These are phyloP conservation scores for Saccostrea echinata DNA, from an alignment of 1,140 invertebrate genomes.

Conservation along the genomic window DNA sequence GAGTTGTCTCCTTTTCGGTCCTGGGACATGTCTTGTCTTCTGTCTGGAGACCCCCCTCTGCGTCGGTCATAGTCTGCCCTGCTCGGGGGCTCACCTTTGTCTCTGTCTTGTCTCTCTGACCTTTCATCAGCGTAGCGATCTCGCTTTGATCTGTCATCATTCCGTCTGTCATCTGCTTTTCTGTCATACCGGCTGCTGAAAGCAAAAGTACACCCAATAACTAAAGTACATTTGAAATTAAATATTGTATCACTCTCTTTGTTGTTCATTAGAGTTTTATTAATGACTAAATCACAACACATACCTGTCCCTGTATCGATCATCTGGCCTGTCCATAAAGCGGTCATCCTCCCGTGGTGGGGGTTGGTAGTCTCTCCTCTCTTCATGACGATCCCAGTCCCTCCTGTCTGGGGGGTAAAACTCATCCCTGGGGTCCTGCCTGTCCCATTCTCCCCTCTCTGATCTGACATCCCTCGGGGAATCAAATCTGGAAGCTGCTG, in stretches of 20 bases:
- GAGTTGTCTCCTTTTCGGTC: conserved; percentile 18
- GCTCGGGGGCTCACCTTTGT: background rate
- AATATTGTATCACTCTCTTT: too few species aligned
- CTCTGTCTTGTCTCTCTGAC: conserved; percentile 7
- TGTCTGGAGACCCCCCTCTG: background rate
- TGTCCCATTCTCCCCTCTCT: conserved; percentile 55
- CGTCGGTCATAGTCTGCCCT: conserved; percentile 15
- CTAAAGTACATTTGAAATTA: too few species aligned
- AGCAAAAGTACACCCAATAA: too few species aligned
- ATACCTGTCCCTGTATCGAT: background rate
- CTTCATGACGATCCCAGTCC: conserved; percentile 54
- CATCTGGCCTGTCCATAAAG: conserved; percentile 34
- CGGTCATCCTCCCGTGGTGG: conserved; percentile 46
- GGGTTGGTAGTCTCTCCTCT: conserved; percentile 44
- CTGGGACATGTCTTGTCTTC: conserved; percentile 30
- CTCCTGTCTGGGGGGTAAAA: conserved; percentile 54
- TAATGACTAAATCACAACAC: background rate
- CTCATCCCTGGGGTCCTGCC: conserved; percentile 44
- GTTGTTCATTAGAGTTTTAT: background rate
- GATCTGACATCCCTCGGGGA: conserved; percentile 24
- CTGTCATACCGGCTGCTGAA: conserved; percentile 43
- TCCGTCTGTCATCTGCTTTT: conserved; percentile 25
- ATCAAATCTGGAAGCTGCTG: conserved; percentile 44
- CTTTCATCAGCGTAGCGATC: conserved; percentile 49
- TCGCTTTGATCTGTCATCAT: conserved; percentile 1